phyloP scores from a whole-genome alignment of 2,113 vertebrate species.

The human region GRCh38 chr2:156551501-156552000 shows the following conservation, averaged over 20 bases:
- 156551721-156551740: neutral
- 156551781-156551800: neutral
- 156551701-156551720: constrained; percentile 7
- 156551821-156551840: constrained; percentile 19
- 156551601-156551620: constrained; percentile 16
- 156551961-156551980: neutral
- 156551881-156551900: neutral
- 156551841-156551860: neutral
- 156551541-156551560: neutral
- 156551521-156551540: neutral
- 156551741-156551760: neutral
- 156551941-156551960: neutral
- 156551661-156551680: neutral
- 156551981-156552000: neutral
- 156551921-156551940: neutral
- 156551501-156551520: neutral
- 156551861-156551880: neutral
- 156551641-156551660: neutral
- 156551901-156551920: constrained; percentile 1
- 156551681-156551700: neutral
- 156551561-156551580: neutral
- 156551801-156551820: neutral
- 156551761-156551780: neutral
- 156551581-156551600: neutral
- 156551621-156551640: neutral